These are phyloP conservation scores for Ciconia boyciana DNA, from an alignment of 2,113 vertebrate genomes.

Conservation along the genomic window DNA sequence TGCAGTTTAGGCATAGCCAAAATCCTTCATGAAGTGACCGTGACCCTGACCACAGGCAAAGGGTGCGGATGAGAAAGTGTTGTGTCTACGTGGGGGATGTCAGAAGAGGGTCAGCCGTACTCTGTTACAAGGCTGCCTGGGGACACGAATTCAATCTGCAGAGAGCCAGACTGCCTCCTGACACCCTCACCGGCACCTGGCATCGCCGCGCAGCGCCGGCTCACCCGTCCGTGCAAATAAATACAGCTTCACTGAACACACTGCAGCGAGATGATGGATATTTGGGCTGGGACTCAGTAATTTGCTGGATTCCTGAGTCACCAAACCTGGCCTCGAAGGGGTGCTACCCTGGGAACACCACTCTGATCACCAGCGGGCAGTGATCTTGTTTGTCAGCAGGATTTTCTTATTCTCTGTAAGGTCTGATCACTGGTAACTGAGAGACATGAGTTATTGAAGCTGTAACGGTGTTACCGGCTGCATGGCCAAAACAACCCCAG, in stretches of 20 bases:
- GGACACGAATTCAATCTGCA: neutral
- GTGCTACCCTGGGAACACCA: neutral
- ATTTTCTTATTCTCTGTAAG: neutral
- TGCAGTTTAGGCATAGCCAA: neutral
- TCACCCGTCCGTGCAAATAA: accelerated
- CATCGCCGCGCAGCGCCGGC: neutral
- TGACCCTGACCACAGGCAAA: neutral
- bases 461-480: neutral
- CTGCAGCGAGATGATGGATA: neutral
- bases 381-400: neutral
- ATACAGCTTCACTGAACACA: neutral
- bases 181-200: neutral
- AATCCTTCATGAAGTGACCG: neutral
- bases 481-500: neutral
- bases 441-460: neutral
- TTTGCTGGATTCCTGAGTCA: neutral
- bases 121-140: neutral
- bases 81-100: neutral
- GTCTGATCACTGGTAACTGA: neutral
- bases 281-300: neutral
- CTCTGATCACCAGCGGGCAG: neutral
- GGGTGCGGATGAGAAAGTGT: neutral
- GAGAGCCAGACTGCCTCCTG: neutral
- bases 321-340: neutral
- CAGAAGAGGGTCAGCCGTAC: neutral